Base-by-base conservation (phyloP, 2,113 vertebrate species). In the Plotosus lineatus region DNA sequence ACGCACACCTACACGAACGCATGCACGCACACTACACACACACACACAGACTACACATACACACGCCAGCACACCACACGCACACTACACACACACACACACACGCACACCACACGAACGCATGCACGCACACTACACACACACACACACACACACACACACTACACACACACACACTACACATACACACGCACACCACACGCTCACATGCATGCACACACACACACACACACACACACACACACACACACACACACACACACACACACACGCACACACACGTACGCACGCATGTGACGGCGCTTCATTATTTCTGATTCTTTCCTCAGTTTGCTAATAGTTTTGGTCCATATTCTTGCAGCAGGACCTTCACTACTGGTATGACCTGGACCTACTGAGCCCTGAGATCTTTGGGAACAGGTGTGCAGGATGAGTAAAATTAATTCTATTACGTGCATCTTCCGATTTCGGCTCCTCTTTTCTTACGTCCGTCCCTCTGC, bases 371-470 rank as follows among this genome's bases (percentile, higher is more conserved):
- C 8, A 48, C 31, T n/a, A 36, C 36, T 36, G 77, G 73, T 40
- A 58, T 53, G 72, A 76, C 74, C 40, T 28, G 55, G 66, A 68
- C 75, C 46, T 73, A 75, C 69, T 50, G 31, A 21, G 31, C 46
- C 51, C 21, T 36, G 31, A 74, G 77, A 46, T 23, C 72, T 42
- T 36, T 28, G 60, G 75, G 33, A 51, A 56, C 65, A 80, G 83
- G 55, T 85, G 84, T 65, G 63, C 63, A 46, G 65, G 72, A 72
- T 80, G 77, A 83, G 82, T n/a, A n/a, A 83, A 77, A 77, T 79
- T 85, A 69, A 82, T 85, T 75, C 81, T 71, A 80, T 77, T 65
- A 83, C 78, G 36, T 26, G 51, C 12, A 31, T 23, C 71, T 69
- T 56, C 44, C 53, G 6, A 31, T 58, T 56, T 78, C 14, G 40